A percentile compares a stretch with the other conserved stretches of the same genome.
Evolutionary conservation across 2,888 invertebrate genomes (phyloP).

Genomic region (Mythimna vitellina): DNA sequence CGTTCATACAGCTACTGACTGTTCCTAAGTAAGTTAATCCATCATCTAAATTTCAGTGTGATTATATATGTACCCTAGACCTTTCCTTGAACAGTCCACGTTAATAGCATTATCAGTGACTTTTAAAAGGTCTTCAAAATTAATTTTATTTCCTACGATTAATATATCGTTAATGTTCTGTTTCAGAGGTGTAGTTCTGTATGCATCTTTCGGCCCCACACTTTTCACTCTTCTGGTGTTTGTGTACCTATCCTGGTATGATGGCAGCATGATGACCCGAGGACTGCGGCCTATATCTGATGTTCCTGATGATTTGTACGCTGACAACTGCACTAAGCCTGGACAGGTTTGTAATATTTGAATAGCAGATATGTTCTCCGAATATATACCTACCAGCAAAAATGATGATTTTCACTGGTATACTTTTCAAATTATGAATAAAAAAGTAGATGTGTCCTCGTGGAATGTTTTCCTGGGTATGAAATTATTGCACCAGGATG

Average conservation of each 20-base stretch:
- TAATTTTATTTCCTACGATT: background rate
- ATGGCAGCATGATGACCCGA: conserved; percentile 83
- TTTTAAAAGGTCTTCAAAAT: background rate
- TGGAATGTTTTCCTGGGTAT: too few relatives aligned
- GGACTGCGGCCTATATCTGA: conserved; percentile 81
- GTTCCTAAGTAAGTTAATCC: conserved; percentile 92
- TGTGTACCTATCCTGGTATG: conserved; percentile 94
- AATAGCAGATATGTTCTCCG: background rate
- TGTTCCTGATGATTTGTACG: conserved; percentile 82
- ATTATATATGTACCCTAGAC: background rate
- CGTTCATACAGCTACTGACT: conserved; percentile 94
- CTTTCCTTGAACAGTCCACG: too few relatives aligned
- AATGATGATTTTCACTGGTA: too few relatives aligned
- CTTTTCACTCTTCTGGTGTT: conserved; percentile 93
- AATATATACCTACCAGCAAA: background rate
- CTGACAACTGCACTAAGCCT: conserved; percentile 88
- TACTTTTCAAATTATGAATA: too few relatives aligned
- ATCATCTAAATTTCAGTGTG: background rate
- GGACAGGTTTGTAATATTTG: conserved; percentile 76
- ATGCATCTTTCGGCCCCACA: conserved; percentile 94
- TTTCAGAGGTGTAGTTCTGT: conserved; percentile 93
- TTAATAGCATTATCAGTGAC: too few relatives aligned
- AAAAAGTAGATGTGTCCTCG: too few relatives aligned
- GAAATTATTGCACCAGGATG: too few relatives aligned
- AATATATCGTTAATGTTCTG: background rate